Evolutionary conservation across 2,888 invertebrate species (phyloP).

Genomic region (Leucozona laternaria): DNA sequence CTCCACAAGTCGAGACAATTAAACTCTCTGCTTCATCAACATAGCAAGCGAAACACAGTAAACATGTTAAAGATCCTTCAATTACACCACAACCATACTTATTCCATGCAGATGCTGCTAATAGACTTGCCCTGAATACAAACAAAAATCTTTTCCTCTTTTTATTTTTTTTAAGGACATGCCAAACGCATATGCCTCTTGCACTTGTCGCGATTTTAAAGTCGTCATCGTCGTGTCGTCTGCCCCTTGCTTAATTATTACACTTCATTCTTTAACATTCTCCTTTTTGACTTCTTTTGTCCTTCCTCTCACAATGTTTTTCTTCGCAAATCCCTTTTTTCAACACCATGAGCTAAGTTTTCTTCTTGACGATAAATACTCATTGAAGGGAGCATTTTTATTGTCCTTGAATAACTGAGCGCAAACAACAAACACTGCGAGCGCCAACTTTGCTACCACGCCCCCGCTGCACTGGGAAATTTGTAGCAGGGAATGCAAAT

Average conservation of each 20-base stretch:
- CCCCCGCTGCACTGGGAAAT: neutral
- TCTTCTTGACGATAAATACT: constrained; percentile 71
- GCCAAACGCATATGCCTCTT: constrained; percentile 58
- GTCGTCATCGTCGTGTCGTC: too few species aligned
- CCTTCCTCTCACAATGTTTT: constrained; percentile 35
- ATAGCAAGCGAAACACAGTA: constrained; percentile 29
- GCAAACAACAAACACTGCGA: constrained; percentile 58
- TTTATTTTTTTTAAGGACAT: constrained; percentile 15
- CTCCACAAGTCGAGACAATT: constrained; percentile 61
- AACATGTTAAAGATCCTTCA: constrained; percentile 66
- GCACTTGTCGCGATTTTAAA: constrained; percentile 39
- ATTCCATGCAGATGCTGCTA: constrained; percentile 10
- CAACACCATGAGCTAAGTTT: constrained; percentile 33
- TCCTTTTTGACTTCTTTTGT: constrained; percentile 8
- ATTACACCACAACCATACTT: constrained; percentile 46
- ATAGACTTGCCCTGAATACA: constrained; percentile 49
- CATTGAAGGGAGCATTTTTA: constrained; percentile 69
- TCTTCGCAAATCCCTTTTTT: constrained; percentile 46
- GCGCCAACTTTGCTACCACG: neutral
- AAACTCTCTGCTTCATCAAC: constrained; percentile 62
- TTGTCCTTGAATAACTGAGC: constrained; percentile 73
- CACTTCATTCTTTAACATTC: constrained; percentile 13
- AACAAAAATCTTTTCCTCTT: constrained; percentile 18
- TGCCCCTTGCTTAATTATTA: constrained; percentile 59
- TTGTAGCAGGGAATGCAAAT: neutral